Percentiles rank a stretch among this genome's conserved stretches.
These are phyloP conservation scores for Zygaena filipendulae DNA, from an alignment of 2,888 invertebrate genomes.

Conservation along the genomic window DNA sequence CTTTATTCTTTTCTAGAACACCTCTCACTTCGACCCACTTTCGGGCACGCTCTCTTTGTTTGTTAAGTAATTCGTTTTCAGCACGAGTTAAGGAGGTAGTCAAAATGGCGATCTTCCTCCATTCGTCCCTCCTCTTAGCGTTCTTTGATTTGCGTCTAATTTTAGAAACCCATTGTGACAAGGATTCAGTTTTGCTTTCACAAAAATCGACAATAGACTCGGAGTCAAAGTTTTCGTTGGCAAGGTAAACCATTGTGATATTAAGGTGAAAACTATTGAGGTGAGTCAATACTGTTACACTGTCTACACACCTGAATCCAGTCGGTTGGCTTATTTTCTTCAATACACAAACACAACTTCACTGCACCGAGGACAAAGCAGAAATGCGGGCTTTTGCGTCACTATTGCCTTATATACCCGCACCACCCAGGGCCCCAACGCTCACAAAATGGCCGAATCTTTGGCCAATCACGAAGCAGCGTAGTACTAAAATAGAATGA, in stretches of 20 bases:
- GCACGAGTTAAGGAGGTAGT: conserved; percentile 69
- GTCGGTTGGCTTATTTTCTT: conserved; percentile 25
- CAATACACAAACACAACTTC: conserved; percentile 38
- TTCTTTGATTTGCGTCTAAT: conserved; percentile 71
- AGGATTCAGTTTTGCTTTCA: conserved; percentile 67
- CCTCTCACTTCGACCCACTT: conserved; percentile 70
- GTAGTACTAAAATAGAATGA: too few species aligned
- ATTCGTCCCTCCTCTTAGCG: conserved; percentile 68
- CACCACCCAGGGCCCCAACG: conserved; percentile 25
- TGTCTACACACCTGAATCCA: conserved; percentile 66
- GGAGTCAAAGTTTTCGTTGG: conserved; percentile 55
- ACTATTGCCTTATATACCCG: conserved; percentile 44
- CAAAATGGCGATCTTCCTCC: conserved; percentile 74
- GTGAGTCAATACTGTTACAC: conserved; percentile 36
- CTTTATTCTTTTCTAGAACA: conserved; percentile 54
- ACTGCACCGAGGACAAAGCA: conserved; percentile 29
- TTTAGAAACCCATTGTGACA: conserved; percentile 72
- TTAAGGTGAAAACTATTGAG: too few species aligned
- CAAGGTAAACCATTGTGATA: conserved; percentile 59
- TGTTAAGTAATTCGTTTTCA: conserved; percentile 68
- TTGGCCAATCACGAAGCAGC: too few species aligned
- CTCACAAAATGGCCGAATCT: conserved; percentile 52
- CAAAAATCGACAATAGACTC: conserved; percentile 58
- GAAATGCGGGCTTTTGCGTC: conserved; percentile 39
- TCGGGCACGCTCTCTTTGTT: conserved; percentile 71